A percentile compares a stretch with the other conserved stretches of the same genome.
Evolutionary conservation across 2,888 invertebrate genomes (phyloP).

Genomic region (Allolobophora icterica): DNA sequence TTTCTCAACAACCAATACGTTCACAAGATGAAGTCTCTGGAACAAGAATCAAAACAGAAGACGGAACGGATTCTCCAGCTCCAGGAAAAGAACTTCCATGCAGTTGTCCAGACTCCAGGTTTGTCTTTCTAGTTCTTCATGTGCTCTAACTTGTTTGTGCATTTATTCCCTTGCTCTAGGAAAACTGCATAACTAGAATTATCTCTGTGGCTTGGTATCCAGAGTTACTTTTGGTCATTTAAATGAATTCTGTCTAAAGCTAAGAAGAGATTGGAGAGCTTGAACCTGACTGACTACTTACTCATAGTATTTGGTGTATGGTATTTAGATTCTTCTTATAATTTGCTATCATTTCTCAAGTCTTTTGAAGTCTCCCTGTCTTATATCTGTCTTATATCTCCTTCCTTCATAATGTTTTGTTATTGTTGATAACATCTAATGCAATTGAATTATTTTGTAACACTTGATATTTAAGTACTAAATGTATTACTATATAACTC

Average conservation of each 20-base stretch:
- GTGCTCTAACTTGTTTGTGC: not conserved
- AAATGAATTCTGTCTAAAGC: not conserved
- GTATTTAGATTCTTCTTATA: not conserved
- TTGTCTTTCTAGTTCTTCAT: not conserved
- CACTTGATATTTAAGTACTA: too few relatives aligned
- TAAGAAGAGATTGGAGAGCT: not conserved
- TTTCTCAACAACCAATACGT: slow-evolving; percentile 70
- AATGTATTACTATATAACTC: too few relatives aligned
- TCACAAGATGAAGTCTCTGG: slow-evolving; percentile 71
- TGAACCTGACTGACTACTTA: not conserved
- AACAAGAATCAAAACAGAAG: slow-evolving; percentile 72
- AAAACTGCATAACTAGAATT: not conserved
- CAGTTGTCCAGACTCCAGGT: slow-evolving; percentile 66
- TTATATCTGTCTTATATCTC: too few relatives aligned
- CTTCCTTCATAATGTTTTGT: too few relatives aligned
- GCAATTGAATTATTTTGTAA: too few relatives aligned
- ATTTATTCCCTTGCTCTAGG: not conserved
- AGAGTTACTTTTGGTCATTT: not conserved
- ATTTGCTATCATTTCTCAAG: too few relatives aligned
- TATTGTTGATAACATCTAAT: too few relatives aligned
- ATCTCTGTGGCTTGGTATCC: too few relatives aligned
- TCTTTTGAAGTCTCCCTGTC: too few relatives aligned
- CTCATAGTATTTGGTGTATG: not conserved
- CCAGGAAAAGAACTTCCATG: slow-evolving; percentile 67
- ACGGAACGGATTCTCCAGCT: slow-evolving; percentile 69